Evolutionary conservation across 2,113 vertebrate species (phyloP), one percentile per base, ranked within the genome.

Genomic region (Rhabdornis inornatus): DNA sequence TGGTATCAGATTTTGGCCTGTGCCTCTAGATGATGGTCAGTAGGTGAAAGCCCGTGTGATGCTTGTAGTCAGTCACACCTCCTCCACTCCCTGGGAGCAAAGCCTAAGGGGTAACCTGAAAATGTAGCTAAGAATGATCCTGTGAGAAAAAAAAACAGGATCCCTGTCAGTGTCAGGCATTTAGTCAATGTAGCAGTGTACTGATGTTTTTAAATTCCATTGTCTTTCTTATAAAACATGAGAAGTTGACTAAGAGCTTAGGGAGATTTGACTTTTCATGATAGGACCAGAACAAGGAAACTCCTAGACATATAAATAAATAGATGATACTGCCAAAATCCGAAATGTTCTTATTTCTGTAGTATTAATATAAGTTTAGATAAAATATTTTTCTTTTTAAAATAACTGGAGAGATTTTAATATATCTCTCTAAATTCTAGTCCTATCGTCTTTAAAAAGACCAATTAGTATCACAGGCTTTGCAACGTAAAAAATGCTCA

Each of bases 11-110:
- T 84, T 87, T 92, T 79, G 20, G 15, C 15, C 31, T 50, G 28
- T 72, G 39, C 11, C 16, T 30, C 33, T 30, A 66, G 27, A 15
- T 4, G 1, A 20, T 8, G 6, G 11, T 45, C 1, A 1, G 28
- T 35, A 57, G 42, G 17, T 59, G 23, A 74, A 89, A 89, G 33
- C 8, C 10, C 0, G 0, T 37, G 25, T 37, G 8, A 44, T 52
- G 30, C 27, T 42, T 83, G 4, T 7, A 72, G 35, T 56, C 23
- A 72, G 27, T 37, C 19, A 40, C 3, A 31, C 2, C 7, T 83
- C 15, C 57, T 71, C 66, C 23, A 35, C 33, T 76, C 16, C 8
- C 21, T 22, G 22, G 8, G 9, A 30, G 2, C 6, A 89, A 83
- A 93, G 24, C 30, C 33, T 35, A 65, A 78, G 11, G n/a, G 1